Base-by-base conservation (phyloP, 1,140 invertebrate genomes). In the Caerostris extrusa region DNA sequence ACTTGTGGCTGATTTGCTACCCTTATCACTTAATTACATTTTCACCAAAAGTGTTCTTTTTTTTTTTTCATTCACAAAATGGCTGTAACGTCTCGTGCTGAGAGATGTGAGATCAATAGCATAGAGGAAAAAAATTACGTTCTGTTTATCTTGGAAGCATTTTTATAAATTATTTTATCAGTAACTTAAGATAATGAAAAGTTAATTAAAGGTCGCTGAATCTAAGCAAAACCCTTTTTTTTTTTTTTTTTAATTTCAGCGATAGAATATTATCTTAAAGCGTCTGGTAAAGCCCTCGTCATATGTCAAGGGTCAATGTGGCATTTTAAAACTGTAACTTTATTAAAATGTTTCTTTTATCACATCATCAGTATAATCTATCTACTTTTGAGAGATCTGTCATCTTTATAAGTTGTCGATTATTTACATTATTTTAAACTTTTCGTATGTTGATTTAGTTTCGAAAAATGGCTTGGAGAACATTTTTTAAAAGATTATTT, bases 201-300 rank as follows among this genome's bases (percentile, higher is more conserved):
- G 34, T 77, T 77, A 77, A 77, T 77, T 77, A 77, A 77, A 53
- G 71, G 61, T 17, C 14, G 71, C 53, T 77, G 34, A 77, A 77
- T 77, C 3, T 77, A 77, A 53, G 53, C 71, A 77, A 77, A 53
- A 4, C 53, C 34, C 71, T 7, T 77, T 77, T 77, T 77, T 50
- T 53, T 77, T 34, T 34, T 34, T 77, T 50, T 53, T 77, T 34
- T 34, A 1, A 53, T n/a, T 67, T 5, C 14, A 67, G 7, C 2
- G 61, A 67, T 12, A n/a, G 4, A 3, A 5, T 17, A 17, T 14
- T 64, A 64, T 64, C 61, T 64, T 17, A 14, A 34, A n/a, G 61
- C 61, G 61, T 67, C 34, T 67, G 61, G 17, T 67, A 67, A 67
- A 5, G 17, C n/a, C 34, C 34, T 67, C n/a, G 61, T 67, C n/a